Conservation (phyloP, 2,888 invertebrate genomes). For the Amphiduros pacificus region DNA sequence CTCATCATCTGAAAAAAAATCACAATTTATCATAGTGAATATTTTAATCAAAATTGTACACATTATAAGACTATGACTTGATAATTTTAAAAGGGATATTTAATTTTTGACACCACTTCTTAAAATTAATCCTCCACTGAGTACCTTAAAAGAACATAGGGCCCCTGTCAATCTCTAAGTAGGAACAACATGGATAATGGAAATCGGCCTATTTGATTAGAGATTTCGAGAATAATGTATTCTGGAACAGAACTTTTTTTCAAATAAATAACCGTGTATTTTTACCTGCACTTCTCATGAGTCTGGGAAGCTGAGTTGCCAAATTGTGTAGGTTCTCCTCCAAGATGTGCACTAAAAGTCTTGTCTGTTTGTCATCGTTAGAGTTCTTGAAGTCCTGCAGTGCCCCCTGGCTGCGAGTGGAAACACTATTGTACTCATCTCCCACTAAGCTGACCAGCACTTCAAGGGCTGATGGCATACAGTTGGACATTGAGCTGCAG, state of each 20-base stretch:
- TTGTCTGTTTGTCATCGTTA: conserved; percentile 19
- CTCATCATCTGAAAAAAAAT: conserved; percentile 42
- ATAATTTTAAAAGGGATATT: neutral
- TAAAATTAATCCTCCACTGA: too few relatives aligned
- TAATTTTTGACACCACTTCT: neutral
- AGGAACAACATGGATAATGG: too few relatives aligned
- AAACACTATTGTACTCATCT: conserved; percentile 43
- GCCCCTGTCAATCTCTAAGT: too few relatives aligned
- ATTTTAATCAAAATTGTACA: too few relatives aligned
- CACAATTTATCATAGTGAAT: too few relatives aligned
- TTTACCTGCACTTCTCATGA: conserved; percentile 44
- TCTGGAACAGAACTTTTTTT: neutral
- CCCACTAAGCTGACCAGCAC: conserved; percentile 41
- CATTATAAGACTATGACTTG: neutral
- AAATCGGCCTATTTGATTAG: too few relatives aligned
- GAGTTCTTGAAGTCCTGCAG: conserved; percentile 34
- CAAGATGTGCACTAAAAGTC: conserved; percentile 41
- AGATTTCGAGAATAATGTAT: too few relatives aligned
- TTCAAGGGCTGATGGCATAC: conserved; percentile 41
- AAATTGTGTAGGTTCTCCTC: conserved; percentile 47
- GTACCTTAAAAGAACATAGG: too few relatives aligned
- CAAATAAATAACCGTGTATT: neutral
- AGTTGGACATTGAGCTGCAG: conserved; percentile 43
- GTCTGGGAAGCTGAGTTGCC: conserved; percentile 43
- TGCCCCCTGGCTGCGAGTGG: conserved; percentile 34